These are phyloP conservation scores for Metellina segmentata DNA, from an alignment of 2,888 invertebrate species.

Conservation along the genomic window DNA sequence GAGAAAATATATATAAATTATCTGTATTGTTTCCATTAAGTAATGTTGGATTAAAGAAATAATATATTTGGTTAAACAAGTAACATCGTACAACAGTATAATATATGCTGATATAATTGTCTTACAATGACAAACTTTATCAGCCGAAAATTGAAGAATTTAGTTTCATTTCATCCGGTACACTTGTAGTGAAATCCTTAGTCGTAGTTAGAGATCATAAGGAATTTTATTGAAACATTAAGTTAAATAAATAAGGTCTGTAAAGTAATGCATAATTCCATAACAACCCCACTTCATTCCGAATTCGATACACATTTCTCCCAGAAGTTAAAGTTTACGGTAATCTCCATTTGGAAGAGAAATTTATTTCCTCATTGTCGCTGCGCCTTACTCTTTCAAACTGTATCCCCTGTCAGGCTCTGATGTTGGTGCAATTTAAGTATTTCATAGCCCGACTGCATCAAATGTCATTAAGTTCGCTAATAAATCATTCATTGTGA, in stretches of 20 bases:
- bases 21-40: no score
- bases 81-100: no score
- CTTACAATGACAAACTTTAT: no score
- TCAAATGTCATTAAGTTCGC: slow-evolving; percentile 41
- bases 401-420: background rate
- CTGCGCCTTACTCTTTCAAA: background rate
- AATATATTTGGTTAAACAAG: no score
- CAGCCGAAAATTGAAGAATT: no score
- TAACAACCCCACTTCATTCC: background rate
- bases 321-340: background rate
- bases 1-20: no score
- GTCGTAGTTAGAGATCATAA: background rate
- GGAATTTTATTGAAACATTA: background rate
- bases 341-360: background rate
- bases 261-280: background rate
- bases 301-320: background rate
- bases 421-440: background rate
- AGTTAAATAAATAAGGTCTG: background rate
- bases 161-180: no score
- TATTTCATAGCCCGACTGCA: background rate
- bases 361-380: background rate
- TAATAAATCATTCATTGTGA: slow-evolving; percentile 38
- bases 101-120: no score
- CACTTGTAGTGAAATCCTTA: no score
- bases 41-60: no score